Base-by-base conservation (phyloP, 2,888 invertebrate species). In the Cryptocephalus primarius region DNA sequence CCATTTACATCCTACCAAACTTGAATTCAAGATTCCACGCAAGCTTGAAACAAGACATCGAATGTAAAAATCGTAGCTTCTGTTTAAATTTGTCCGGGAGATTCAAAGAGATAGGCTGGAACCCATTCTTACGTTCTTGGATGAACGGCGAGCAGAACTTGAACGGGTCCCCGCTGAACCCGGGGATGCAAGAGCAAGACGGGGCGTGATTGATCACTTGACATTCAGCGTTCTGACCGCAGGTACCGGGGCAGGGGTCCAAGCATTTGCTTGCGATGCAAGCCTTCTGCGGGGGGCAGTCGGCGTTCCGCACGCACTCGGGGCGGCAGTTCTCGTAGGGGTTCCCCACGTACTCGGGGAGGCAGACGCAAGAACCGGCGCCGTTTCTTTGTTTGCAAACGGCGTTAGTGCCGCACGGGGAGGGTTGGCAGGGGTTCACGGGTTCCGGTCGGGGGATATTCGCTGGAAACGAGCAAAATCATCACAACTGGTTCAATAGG, bases 301-400 rank as follows among this genome's bases (percentile, higher is more conserved):
- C 82, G 33, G 79, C 74, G 65, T 82, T 79, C 40, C 78, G 70
- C 55, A 78, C 70, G 61, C 82, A 83, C 67, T 82, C 82, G 31
- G 82, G 82, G 63, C 80, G 75, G 62, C 85, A 85, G 48, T 79
- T 78, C 71, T 83, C 79, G 61, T 83, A 85, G 38, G 88, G 87
- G 64, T 87, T 83, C 55, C 88, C 88, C 57, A 80, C 77, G 67
- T 83, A 83, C 53, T 82, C 82, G 8, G 79, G 75, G 47, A 79
- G 66, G 63, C 85, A 85, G 55, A 78, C 76, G 62, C 88, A 88
- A 40, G 85, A 79, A 50, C 84, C 85, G 38, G 83, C 84, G 48
- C 76, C 79, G 55, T 81, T 81, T 68, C 81, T 79, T 61, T 83
- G 82, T 65, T 77, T 77, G 65, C 86, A 87, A 55, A 79, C 75